Evolutionary conservation across 2,888 invertebrate species (phyloP), one percentile per base, ranked within the genome.

Genomic region (Lomographa bimaculata): DNA sequence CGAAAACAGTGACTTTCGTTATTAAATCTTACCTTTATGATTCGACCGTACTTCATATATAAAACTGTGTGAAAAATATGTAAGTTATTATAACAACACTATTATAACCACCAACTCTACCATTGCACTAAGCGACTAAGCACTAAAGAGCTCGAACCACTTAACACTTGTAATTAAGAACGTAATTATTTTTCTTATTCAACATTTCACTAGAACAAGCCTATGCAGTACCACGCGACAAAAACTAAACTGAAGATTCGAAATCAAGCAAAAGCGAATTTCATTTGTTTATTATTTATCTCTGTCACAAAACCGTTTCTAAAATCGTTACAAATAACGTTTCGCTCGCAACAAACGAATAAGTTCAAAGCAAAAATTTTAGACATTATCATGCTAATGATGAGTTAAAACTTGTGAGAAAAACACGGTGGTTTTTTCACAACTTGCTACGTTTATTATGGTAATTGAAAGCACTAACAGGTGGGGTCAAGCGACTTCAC

Each of bases 401-500:
- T 57, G 23, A 7, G 23, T 9, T 10, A 11, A 16, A 7, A 24
- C 52, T 61, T 37, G 71, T 69, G 75, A 66, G 75, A 77, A 68
- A 66, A 60, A 50, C 46, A 18, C 10, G 38, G 54, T 46, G 49
- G 41, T 53, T 55, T 64, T 54, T 54, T 16, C 14, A 18, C 33
- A 38, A 50, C 41, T 48, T 50, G 43, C 44, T 18, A 20, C 8
- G 20, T 32, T 59, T 72, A 71, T 71, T 48, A 46, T 40, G 47
- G 57, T 36, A 66, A 69, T 69, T 70, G 70, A 59, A 58, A 64
- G 64, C 59, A 52, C 45, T 59, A 64, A 73, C 85, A 86, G 86
- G 85, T 86, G 82, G 59, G 83, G 84, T 84, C 83, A 85, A 53
- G 46, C 52, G 46, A 44, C 42, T 16, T 32, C 6, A 14, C 24